Evolutionary conservation across 2,888 invertebrate species (phyloP), one percentile per base, ranked within the genome.

Genomic region (Rambutsinella grinnellia): DNA sequence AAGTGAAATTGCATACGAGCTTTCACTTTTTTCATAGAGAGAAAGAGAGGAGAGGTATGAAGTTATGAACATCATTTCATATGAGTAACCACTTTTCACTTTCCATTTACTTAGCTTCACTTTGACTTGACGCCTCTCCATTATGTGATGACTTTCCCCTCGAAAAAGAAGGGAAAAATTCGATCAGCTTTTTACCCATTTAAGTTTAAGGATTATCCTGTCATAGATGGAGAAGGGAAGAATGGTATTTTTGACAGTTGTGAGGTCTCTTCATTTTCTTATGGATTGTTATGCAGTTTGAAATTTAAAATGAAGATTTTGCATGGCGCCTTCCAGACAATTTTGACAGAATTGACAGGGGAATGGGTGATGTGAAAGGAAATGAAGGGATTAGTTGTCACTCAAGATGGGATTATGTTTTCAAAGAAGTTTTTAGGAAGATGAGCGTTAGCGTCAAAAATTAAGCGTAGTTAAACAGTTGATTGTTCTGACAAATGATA

Each of bases 141-240:
- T 36, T 36, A 36, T 19, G 19, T 49, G 49, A 17, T 49, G 66
- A 66, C 74, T 74, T 66, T 74, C 74, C 74, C 66, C 74, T 67
- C 51, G 54, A 49, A 49, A 49, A 49, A n/a, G n/a, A n/a, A n/a
- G n/a, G n/a, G n/a, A n/a, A 49, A 17, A 66, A 67, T 74, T 74
- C 66, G 74, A 74, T 74, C 74, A 74, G 51, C 60, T 63, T 74
- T 74, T 66, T 74, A 66, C 56, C 66, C 66, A 74, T 74, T 74
- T 74, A 67, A 57, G 74, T 67, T 66, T 74, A 61, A 56, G 60
- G 58, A 74, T 66, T 74, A 74, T 66, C 74, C 74, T 74, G 74
- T 74, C 74, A 74, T 23, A 53, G 47, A 28, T 47, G 23, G n/a
- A 28, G 53, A 56, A 53, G 49, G n/a, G 24, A 26, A 46, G 26